These are phyloP conservation scores for Empidonax traillii DNA, from an alignment of 2,113 vertebrate genomes.

Conservation along the genomic window DNA sequence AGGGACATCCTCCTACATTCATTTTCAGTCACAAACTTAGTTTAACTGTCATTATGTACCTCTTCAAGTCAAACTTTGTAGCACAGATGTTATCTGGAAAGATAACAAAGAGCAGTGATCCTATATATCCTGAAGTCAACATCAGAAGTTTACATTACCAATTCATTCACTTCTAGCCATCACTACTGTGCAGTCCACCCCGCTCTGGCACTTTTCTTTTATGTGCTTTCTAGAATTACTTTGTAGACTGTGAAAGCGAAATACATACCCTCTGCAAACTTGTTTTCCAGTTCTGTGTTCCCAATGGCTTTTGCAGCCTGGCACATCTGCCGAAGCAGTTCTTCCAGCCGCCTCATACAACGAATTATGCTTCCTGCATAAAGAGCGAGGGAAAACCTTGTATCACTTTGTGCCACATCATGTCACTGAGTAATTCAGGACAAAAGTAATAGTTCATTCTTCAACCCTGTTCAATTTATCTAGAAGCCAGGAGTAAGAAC, in stretches of 20 bases:
- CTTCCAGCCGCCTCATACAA: slow-evolving; percentile 94
- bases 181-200: background rate
- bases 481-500: background rate
- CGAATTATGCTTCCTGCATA: slow-evolving; percentile 93
- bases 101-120: background rate
- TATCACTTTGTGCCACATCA: background rate
- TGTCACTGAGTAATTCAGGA: background rate
- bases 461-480: background rate
- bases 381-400: background rate
- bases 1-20: background rate
- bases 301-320: slow-evolving; percentile 98
- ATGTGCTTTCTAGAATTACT: background rate
- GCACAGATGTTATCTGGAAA: background rate
- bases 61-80: background rate
- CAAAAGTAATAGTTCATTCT: background rate
- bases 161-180: background rate
- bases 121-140: background rate
- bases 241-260: background rate
- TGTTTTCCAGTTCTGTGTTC: slow-evolving; percentile 98
- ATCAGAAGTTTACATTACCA: background rate
- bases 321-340: slow-evolving; percentile 95
- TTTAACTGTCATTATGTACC: background rate
- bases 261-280: slow-evolving; percentile 91
- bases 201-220: background rate
- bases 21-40: background rate